phyloP scores from a whole-genome alignment of 2,888 invertebrate genomes.

The Epistrophe eligans region DNA sequence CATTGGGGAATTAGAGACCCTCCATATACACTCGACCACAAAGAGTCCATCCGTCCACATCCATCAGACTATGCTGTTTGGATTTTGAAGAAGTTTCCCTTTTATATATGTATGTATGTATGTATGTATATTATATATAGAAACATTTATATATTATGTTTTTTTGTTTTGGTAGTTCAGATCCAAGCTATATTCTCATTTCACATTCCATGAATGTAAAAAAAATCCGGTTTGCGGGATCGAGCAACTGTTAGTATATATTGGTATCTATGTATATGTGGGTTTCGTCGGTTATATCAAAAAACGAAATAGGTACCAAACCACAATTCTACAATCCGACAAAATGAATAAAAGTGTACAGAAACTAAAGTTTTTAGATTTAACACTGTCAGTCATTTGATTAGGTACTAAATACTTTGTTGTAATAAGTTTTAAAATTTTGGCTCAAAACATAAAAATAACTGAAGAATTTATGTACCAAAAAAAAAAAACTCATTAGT shows the following conservation, averaged over 20 bases:
- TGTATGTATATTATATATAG: background rate
- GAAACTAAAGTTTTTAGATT: background rate
- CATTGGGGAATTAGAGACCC: slow-evolving; percentile 71
- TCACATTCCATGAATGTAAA: slow-evolving; percentile 36
- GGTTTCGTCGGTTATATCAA: slow-evolving; percentile 14
- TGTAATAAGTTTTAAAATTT: too few relatives aligned
- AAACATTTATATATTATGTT: background rate
- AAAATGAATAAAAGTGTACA: slow-evolving; percentile 14
- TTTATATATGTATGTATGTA: slow-evolving; percentile 6
- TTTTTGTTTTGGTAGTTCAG: slow-evolving; percentile 4
- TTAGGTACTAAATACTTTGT: background rate
- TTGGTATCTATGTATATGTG: slow-evolving; percentile 1
- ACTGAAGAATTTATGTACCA: too few relatives aligned
- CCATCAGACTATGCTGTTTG: slow-evolving; percentile 50
- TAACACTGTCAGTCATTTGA: background rate
- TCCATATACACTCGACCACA: slow-evolving; percentile 48
- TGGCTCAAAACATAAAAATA: too few relatives aligned
- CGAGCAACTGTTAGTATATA: slow-evolving; percentile 34
- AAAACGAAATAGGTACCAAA: slow-evolving; percentile 28
- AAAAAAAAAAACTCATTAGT: too few relatives aligned
- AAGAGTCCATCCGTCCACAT: slow-evolving; percentile 60
- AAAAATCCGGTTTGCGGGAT: slow-evolving; percentile 35
- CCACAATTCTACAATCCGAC: slow-evolving; percentile 45
- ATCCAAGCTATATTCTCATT: slow-evolving; percentile 35
- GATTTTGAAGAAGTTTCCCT: slow-evolving; percentile 51